Evolutionary conservation across 1,140 invertebrate genomes (phyloP), one percentile per base, ranked within the genome.

Genomic region (Physella acuta): DNA sequence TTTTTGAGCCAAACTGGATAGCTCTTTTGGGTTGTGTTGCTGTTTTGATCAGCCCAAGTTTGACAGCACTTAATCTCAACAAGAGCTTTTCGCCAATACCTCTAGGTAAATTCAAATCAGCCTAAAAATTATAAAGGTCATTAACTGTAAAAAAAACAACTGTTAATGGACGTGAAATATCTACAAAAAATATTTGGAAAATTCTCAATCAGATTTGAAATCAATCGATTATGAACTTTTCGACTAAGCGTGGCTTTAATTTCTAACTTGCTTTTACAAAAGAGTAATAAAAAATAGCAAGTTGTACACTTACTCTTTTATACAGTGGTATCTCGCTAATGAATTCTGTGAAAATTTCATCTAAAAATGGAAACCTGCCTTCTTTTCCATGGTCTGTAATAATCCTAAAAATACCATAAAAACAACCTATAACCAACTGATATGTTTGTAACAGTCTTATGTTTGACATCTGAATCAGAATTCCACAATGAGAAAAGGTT

Each of bases 1-100:
- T 97, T 79, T 93, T 88, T 0, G 94, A 95, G n/a, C 97, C 97
- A 89, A 99, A 99, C 84, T 99, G 97, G 60, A 99, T 91, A 20
- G 96, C 97, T 85, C 94, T 83, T 85, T 99, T 99, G 53, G 92
- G 92, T 56, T 93, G 88, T 56, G 82, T 80, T 0, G 92, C 89
- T 26, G 91, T 89, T 56, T 88, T 83, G 3, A 94, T 83, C 14
- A 87, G 70, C 14, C 93, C 92, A 28, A 96, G 81, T 76, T 78
- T 69, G 72, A 87, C 86, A 0, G 94, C 94, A 51, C 90, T 84
- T n/a, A 93, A 82, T 77, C 97, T 87, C 36, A 99, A 85, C 44
- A 99, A 86, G 55, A 97, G 84, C 85, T 99, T 99, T 80, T 99
- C 96, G n/a, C 96, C 96, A 61, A 94, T 73, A 51, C 95, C 94